A percentile compares a stretch with the other conserved stretches of the same genome.
phyloP scores from a whole-genome alignment of 2,113 vertebrate genomes.

The Prinia subflava region DNA sequence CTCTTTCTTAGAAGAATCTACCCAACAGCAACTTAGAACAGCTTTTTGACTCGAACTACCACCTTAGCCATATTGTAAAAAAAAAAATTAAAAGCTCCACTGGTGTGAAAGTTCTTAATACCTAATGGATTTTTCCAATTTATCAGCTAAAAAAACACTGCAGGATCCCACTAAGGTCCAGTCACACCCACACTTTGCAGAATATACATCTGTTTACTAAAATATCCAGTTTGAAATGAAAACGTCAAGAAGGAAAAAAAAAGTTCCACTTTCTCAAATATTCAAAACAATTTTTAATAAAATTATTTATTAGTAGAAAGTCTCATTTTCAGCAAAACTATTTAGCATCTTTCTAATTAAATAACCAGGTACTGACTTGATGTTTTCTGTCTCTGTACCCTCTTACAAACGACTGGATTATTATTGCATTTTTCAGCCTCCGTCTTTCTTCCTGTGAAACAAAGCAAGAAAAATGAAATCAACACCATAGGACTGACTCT shows the following conservation, averaged over 20 bases:
- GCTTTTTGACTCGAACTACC: background rate
- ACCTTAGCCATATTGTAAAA: background rate
- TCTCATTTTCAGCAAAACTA: background rate
- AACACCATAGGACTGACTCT: background rate
- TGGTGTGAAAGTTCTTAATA: background rate
- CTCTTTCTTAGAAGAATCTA: background rate
- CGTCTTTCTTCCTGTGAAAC: constrained; percentile 88
- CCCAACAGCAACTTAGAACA: background rate
- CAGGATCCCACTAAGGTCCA: background rate
- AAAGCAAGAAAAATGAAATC: background rate
- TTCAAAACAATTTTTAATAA: background rate
- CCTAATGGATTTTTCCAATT: background rate
- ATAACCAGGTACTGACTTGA: constrained; percentile 77
- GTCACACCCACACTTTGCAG: background rate
- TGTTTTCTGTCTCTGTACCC: constrained; percentile 92
- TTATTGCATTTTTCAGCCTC: constrained; percentile 92
- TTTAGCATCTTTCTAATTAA: background rate
- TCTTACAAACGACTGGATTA: constrained; percentile 95
- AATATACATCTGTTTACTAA: background rate
- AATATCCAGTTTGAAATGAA: background rate
- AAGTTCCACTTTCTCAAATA: background rate
- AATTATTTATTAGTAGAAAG: background rate
- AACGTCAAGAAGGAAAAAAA: background rate
- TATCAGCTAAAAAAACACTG: background rate
- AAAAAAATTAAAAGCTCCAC: background rate